Percentiles rank a stretch among this genome's conserved stretches.
phyloP scores from a whole-genome alignment of 2,888 invertebrate species.

The Polia nebulosa region DNA sequence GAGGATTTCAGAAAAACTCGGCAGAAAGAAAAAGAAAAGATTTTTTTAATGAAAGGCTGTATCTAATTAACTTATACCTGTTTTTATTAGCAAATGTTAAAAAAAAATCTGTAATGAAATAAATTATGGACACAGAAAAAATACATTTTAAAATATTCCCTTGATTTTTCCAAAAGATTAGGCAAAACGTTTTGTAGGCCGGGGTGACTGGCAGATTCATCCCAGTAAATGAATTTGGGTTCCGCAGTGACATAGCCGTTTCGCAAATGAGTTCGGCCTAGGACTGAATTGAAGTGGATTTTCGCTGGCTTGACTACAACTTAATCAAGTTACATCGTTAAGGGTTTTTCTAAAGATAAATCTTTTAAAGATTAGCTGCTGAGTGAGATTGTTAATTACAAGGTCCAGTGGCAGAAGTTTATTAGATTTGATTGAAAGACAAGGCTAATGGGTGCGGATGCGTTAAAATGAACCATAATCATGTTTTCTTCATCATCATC shows the following conservation, averaged over 20 bases:
- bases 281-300: slow-evolving; percentile 50
- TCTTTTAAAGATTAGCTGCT: slow-evolving; percentile 33
- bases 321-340: slow-evolving; percentile 54
- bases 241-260: slow-evolving; percentile 64
- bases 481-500: background rate
- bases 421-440: background rate
- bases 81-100: background rate
- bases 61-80: background rate
- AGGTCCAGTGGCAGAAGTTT: slow-evolving; percentile 8
- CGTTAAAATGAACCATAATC: background rate
- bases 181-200: slow-evolving; percentile 44
- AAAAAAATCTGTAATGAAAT: slow-evolving; percentile 2
- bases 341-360: slow-evolving; percentile 41
- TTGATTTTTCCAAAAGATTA: slow-evolving; percentile 57
- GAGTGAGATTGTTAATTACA: slow-evolving; percentile 29
- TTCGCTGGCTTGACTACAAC: slow-evolving; percentile 45
- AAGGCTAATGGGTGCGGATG: background rate
- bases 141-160: slow-evolving; percentile 12
- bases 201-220: slow-evolving; percentile 58
- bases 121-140: slow-evolving; percentile 18
- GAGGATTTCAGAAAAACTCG: background rate
- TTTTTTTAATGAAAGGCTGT: background rate
- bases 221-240: slow-evolving; percentile 61
- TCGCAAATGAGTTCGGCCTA: slow-evolving; percentile 55
- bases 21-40: background rate